A percentile compares a stretch with the other conserved stretches of the same genome.
Conservation (phyloP, 2,113 vertebrate species). For the Alosa alosa region DNA sequence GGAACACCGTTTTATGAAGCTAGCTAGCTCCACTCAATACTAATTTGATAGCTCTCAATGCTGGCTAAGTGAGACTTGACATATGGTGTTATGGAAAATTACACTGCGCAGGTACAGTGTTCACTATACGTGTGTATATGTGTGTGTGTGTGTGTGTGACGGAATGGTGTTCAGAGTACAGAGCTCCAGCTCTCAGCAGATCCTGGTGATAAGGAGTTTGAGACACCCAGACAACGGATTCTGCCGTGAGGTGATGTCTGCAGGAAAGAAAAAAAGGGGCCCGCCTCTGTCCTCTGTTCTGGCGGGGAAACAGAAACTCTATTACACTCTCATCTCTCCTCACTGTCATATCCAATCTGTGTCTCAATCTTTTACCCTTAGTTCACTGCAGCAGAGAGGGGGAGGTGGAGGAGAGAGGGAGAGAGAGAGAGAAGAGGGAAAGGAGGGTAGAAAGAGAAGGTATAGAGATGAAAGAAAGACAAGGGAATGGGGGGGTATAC, state of each 20-base stretch:
- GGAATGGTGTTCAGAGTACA: not conserved
- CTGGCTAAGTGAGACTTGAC: not conserved
- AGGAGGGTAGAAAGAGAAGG: not conserved
- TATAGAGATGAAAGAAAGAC: not conserved
- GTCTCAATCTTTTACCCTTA: conserved; percentile 16
- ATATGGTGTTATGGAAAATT: not conserved
- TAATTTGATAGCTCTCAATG: not conserved
- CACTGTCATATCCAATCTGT: conserved; percentile 6
- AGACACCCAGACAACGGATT: not conserved
- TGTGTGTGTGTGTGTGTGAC: not conserved
- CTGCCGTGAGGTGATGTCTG: conserved; percentile 35
- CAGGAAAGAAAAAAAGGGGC: conserved; percentile 59
- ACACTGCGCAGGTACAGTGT: not conserved
- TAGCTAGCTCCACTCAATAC: not conserved
- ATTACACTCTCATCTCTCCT: conserved; percentile 24
- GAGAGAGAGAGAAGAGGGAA: not conserved
- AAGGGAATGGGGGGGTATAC: not conserved
- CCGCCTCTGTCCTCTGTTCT: not conserved
- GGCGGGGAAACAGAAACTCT: conserved; percentile 30
- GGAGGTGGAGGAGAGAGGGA: not conserved
- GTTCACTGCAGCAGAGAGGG: conserved; percentile 21
- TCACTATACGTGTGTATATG: not conserved
- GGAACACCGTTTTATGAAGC: not conserved
- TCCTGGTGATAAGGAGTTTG: not conserved
- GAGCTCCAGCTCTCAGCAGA: not conserved